Base-by-base conservation (phyloP, 2,113 vertebrate genomes). In the Chionomys nivalis region DNA sequence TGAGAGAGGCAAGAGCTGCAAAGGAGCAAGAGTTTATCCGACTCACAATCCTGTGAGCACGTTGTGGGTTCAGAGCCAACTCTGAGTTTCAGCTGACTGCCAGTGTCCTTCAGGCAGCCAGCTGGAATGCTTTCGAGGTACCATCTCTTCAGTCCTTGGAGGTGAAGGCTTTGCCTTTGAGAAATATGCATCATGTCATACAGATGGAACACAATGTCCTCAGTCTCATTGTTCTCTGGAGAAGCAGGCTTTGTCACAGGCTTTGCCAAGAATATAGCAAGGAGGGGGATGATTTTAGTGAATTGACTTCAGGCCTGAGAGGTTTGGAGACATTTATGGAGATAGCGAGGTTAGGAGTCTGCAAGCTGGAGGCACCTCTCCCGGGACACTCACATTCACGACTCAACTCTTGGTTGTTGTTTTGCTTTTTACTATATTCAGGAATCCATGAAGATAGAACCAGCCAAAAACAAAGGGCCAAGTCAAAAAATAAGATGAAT, bases 121-220 rank as follows among this genome's bases (percentile, higher is more conserved):
- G 94, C 79, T 98, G 92, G 95, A 96, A 94, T 72, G 75, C 52
- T 96, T 95, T 94, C 90, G 7, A 49, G 73, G 66, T 55, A 76
- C 86, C 93, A 78, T 90, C 93, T 31, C 77, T 44, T 70, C 61
- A 63, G 5, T 23, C 87, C 78, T 97, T 89, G 82, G 90, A 94
- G 66, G 92, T 17, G 42, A 94, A 94, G 85, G 92, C 36, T 95
- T 95, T 94, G 88, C 55, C 81, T 91, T 82, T 89, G 93, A 86
- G 88, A 97, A 97, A 94, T 83, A 92, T 72, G 47, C 28, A 36
- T 95, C 85, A 89, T 36, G 0, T 97, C 90, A 92, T 91, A 92
- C 85, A 95, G 75, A 82, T 55, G 44, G 94, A 97, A 95, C 92
- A 93, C 73, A 21, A 61, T 76, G 94, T 96, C 94, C 94, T 94